Percentiles rank a stretch among this genome's conserved stretches.
Conservation (phyloP, 2,797 vertebrate species). For the Podarcis siculus region DNA sequence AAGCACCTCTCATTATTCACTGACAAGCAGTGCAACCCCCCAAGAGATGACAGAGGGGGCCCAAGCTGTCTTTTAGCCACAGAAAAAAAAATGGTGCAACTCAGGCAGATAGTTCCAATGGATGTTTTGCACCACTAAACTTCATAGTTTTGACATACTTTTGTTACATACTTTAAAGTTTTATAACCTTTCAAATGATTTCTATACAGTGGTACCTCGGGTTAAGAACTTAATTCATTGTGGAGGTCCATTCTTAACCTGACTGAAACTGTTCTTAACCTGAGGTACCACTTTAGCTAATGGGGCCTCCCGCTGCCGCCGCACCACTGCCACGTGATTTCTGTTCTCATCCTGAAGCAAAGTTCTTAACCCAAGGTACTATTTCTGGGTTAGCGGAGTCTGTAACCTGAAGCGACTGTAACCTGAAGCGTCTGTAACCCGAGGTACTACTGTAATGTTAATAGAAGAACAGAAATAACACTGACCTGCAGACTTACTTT, state of each 20-base stretch:
- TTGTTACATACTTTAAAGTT: not conserved
- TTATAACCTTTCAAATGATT: not conserved
- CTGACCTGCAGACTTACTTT: not conserved
- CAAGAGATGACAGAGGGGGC: constrained; percentile 37
- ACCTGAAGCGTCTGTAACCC: no score
- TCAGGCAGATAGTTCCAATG: not conserved
- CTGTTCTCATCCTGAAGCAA: no score
- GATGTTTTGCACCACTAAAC: not conserved
- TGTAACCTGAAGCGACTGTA: no score
- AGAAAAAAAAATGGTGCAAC: not conserved
- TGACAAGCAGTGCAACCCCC: constrained; percentile 27
- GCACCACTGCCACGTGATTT: fast-evolving
- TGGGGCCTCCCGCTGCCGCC: fast-evolving
- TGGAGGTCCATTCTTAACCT: no score
- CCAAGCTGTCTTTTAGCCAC: constrained; percentile 1
- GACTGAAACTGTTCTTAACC: no score
- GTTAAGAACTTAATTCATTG: no score
- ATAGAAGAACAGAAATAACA: not conserved
- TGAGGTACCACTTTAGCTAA: no score
- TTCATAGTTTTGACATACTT: not conserved
- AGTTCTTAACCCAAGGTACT: no score
- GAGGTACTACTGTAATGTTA: not conserved
- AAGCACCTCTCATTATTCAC: constrained; percentile 36
- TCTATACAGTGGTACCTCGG: not conserved
- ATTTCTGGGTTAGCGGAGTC: no score